Conservation (phyloP, 2,797 vertebrate genomes). For the Chrysocyon brachyurus region DNA sequence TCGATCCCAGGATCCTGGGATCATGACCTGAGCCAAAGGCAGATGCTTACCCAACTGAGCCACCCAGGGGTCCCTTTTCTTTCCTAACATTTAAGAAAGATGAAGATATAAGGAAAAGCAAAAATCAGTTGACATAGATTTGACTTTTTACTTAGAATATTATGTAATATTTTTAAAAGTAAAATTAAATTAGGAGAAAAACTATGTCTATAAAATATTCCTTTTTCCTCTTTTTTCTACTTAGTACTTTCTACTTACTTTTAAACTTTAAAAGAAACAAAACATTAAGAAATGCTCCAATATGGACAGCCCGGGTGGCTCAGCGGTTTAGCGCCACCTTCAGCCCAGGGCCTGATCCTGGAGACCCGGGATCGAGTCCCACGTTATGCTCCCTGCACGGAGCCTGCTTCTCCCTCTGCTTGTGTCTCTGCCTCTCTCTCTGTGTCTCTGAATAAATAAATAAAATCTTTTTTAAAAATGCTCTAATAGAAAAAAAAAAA, state of each 20-base stretch:
- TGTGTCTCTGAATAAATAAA: too few relatives aligned
- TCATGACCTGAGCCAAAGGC: too few relatives aligned
- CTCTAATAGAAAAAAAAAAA: background rate
- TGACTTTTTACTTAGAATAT: background rate
- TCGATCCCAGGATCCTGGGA: too few relatives aligned
- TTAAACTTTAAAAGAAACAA: background rate
- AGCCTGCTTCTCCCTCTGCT: too few relatives aligned
- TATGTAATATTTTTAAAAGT: background rate
- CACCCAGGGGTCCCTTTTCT: background rate
- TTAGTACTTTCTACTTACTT: background rate
- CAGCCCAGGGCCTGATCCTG: too few relatives aligned
- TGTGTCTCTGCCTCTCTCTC: too few relatives aligned
- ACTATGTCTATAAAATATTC: background rate
- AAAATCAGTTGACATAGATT: background rate
- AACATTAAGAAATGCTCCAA: background rate
- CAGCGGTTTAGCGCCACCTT: too few relatives aligned
- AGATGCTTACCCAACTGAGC: too few relatives aligned
- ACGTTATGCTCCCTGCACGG: too few relatives aligned
- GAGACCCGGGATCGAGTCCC: too few relatives aligned
- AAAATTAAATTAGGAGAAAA: background rate
- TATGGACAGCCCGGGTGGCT: background rate
- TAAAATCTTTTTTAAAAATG: background rate
- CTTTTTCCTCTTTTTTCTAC: background rate
- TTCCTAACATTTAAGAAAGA: background rate
- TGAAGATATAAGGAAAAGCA: background rate